Evolutionary conservation across 2,888 invertebrate genomes (phyloP).

Genomic region (Drosophila kanekoi): DNA sequence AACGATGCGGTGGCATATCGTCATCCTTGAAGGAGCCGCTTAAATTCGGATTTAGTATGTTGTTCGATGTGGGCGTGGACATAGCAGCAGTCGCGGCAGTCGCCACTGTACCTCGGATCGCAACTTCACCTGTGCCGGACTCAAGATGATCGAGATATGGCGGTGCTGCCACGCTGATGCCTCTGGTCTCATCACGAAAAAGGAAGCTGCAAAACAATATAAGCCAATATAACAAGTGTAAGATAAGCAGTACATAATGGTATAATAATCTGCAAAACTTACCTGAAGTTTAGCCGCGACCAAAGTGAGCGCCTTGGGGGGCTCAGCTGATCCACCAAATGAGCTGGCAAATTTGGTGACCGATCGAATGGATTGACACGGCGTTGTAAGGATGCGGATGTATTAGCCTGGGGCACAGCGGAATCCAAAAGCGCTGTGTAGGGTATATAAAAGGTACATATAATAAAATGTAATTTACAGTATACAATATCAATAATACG

Average conservation of each 20-base stretch:
- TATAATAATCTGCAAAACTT: background rate
- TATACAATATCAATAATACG: background rate
- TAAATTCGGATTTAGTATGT: conserved; percentile 85
- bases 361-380: conserved; percentile 85
- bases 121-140: conserved; percentile 41
- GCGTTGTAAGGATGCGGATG: conserved; percentile 51
- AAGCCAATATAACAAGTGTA: too few relatives aligned
- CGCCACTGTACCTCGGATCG: conserved; percentile 24
- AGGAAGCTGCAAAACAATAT: conserved; percentile 44
- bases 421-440: conserved; percentile 72
- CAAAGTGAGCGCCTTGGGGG: conserved; percentile 66
- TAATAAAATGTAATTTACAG: background rate
- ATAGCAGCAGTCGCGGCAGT: conserved; percentile 42
- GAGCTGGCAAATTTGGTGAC: conserved; percentile 80
- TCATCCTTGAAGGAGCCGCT: conserved; percentile 84
- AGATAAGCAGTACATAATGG: background rate
- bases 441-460: background rate
- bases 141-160: conserved; percentile 75
- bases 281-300: conserved; percentile 79
- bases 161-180: conserved; percentile 82
- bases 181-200: conserved; percentile 54
- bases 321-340: conserved; percentile 73
- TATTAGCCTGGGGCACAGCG: conserved; percentile 25
- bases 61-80: conserved; percentile 82
- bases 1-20: conserved; percentile 78